Evolutionary conservation across 2,797 vertebrate genomes (phyloP), one percentile per base, ranked within the genome.

Genomic region (Acanthornis magna): DNA sequence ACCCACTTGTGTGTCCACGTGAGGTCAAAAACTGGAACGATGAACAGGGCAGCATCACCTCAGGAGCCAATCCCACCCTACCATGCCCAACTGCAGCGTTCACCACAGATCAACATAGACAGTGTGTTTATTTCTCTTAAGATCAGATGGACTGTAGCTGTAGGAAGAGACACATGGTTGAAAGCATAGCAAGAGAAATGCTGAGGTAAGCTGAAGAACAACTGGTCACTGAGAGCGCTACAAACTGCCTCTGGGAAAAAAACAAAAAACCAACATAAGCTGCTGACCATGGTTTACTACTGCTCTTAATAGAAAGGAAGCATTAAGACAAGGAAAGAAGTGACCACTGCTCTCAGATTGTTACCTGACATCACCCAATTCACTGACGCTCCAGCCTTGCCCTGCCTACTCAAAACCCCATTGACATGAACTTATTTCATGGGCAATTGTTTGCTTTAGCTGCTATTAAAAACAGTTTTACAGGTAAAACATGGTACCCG

Each of bases 121-220:
- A 26, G 1, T 5, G 18, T 3, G 1, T 12, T 71, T 16, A 11
- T 16, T 90, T 25, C 26, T 65, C 45, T 34, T 20, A 25, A 48
- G 5, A 22, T 5, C 7, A 5, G 4, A 30, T 1, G 25, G 10
- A 11, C 2, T 15, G 26, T 20, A 76, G 68, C 27, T 43, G 13
- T 11, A 75, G 72, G 32, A 61, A 17, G 9, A 26, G 7, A 42
- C 8, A 30, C 0, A 0, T 3, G 16, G 16, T 9, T 7, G 1
- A 36, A 78, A 45, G 26, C 10, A 20, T 0, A 8, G 13, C 11
- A 60, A 45, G 22, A 53, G 48, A 71, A 77, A 54, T 0, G 8
- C 9, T 26, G 32, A 51, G 23, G 16, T 22, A 43, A 77, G 27
- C 8, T 36, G 22, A 66, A 76, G 40, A 27, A 66, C 30, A 54